A percentile compares a stretch with the other conserved stretches of the same genome.
These are phyloP conservation scores for Hydrotaea cyrtoneurina DNA, from an alignment of 2,888 invertebrate species.

Conservation along the genomic window DNA sequence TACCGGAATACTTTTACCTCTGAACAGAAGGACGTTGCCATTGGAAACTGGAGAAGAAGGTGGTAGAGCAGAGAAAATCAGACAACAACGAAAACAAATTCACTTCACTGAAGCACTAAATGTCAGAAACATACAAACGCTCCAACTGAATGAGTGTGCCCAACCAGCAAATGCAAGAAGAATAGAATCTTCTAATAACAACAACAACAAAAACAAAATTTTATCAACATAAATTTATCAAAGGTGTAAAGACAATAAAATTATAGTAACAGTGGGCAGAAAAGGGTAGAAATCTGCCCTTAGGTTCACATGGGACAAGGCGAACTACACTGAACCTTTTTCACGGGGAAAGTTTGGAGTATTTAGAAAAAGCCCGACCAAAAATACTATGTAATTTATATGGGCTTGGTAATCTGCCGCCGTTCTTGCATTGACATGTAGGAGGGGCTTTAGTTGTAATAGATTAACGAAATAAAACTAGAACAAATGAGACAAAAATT, in stretches of 20 bases:
- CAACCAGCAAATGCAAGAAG: not conserved
- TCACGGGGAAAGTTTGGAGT: too few relatives aligned
- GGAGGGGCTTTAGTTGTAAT: too few relatives aligned
- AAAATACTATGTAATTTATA: too few relatives aligned
- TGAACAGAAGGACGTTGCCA: not conserved
- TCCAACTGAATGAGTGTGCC: not conserved
- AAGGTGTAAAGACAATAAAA: slow-evolving; percentile 32
- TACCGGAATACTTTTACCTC: not conserved
- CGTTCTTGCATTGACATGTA: too few relatives aligned
- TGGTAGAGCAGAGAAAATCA: not conserved
- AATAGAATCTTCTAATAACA: slow-evolving; percentile 14
- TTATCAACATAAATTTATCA: slow-evolving; percentile 36
- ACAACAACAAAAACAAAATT: slow-evolving; percentile 21
- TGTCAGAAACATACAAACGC: slow-evolving; percentile 14
- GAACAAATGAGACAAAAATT: too few relatives aligned
- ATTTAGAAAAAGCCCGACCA: too few relatives aligned
- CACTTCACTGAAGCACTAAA: not conserved
- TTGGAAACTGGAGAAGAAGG: not conserved
- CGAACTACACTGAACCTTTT: too few relatives aligned
- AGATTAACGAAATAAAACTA: too few relatives aligned
- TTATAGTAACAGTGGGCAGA: slow-evolving; percentile 3
- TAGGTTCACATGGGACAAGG: too few relatives aligned
- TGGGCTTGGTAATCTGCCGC: too few relatives aligned
- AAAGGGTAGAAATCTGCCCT: too few relatives aligned
- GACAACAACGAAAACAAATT: slow-evolving; percentile 7